Evolutionary conservation across 35 echinoderm and acorn worm species (phyloP), one percentile per base, ranked within the genome.

Genomic region (Eucidaris tribuloides): DNA sequence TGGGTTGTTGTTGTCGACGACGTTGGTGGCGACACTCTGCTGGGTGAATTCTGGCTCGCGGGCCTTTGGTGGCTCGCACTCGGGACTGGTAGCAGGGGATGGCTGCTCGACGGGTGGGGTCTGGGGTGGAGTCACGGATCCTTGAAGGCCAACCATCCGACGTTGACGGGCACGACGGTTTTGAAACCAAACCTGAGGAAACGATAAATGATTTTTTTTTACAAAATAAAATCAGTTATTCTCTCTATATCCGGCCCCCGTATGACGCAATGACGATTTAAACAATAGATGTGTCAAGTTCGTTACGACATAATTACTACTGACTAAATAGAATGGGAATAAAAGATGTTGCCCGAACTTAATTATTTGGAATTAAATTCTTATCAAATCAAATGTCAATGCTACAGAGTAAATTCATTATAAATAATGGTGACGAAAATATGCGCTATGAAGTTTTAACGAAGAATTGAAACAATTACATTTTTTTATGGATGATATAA

Each of bases 131-230:
- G 58, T 64, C 17, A 18, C 56, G 9, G 24, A 40, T 3, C 58
- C 35, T 5, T 32, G 24, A 20, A 14, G 56, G 43, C 74, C 76
- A 44, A 77, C 89, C n/a, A 86, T 74, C 14, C 92, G 86, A 58
- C 92, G 71, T 59, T 79, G 20, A 4, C 92, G 60, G 14, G 92
- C 87, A 42, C 92, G 87, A 52, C 92, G 72, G 79, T 94, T 94
- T 82, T 94, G 92, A 46, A 94, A 94, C 92, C 92, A 94, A 34
- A 90, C 87, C 92, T 94, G 87, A 6, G 80, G 38, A 86, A 78
- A 50, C 0, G 23, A 79, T 25, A 22, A 82, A 71, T 71, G 56
- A 42, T 35, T 42, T 42, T 65, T 20, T 61, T 15, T 3, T 42
- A 59, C 15, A 64, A 54, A 63, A 17, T 13, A 14, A 40, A 46